Base-by-base conservation (phyloP, 2,797 vertebrate genomes). In the Melanotaenia nigrans region DNA sequence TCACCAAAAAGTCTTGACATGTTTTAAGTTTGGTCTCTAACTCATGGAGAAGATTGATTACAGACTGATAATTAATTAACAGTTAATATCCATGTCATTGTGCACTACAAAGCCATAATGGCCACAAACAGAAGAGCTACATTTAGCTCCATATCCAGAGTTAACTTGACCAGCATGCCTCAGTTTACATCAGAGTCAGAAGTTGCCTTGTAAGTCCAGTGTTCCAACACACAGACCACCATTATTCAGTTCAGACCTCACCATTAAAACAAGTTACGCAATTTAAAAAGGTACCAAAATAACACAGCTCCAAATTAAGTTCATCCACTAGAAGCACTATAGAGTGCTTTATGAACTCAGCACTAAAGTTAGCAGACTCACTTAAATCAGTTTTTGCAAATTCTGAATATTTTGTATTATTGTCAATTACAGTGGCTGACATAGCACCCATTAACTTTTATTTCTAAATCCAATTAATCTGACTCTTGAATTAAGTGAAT, bases 261-360 rank as follows among this genome's bases (percentile, higher is more conserved):
- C 18, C 16, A 25, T 32, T 56, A 11, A 65, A 54, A 63, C 51
- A 56, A 68, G 38, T 12, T 57, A 42, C 12, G 5, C 65, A 68
- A 66, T 33, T 38, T 20, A 18, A 58, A 33, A 3, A n/a, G 30
- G 33, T 65, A 35, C 24, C 18, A 30, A 12, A 24, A 14, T 25
- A 25, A 28, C 12, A 54, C 4, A 12, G 24, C 51, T 53, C 24
- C 51, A 25, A 13, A 24, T 24, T 54, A 28, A 25, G 11, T 54
- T 25, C 14, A 13, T 25, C 49, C 49, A 24, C 22, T 25, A 6
- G 12, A 25, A 28, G 8, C 49, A 22, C 22, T 22, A 8, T n/a
- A 20, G 20, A 49, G 20, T 8, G 18, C 20, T 45, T 45, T 45
- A 45, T 9, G 49, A 24, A 22, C 8, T 12, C 22, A 24, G 49